Percentiles rank a stretch among this genome's conserved stretches.
Conservation (phyloP, 2,888 invertebrate species). For the Sericinus montela region DNA sequence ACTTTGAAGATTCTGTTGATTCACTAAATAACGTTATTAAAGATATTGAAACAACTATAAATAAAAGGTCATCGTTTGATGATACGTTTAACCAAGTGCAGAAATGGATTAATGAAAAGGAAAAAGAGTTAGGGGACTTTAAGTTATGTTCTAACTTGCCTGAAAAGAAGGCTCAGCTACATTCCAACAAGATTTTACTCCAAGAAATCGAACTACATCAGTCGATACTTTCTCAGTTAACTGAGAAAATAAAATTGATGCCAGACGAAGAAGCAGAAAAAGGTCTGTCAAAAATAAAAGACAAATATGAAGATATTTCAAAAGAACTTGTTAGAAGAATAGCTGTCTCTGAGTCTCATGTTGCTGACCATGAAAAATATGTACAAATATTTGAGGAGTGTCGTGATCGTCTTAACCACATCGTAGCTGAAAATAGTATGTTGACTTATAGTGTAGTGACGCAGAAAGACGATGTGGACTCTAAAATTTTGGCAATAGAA, state of each 20-base stretch:
- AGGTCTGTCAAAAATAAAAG: slow-evolving; percentile 85
- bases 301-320: slow-evolving; percentile 84
- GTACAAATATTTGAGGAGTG: slow-evolving; percentile 90
- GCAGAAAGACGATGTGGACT: slow-evolving; percentile 88
- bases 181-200: slow-evolving; percentile 87
- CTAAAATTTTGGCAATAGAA: slow-evolving; percentile 86
- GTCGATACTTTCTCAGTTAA: slow-evolving; percentile 89
- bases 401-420: slow-evolving; percentile 88
- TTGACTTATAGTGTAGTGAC: slow-evolving; percentile 88
- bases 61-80: slow-evolving; percentile 95
- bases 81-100: slow-evolving; percentile 93
- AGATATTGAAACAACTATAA: slow-evolving; percentile 91
- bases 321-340: slow-evolving; percentile 84
- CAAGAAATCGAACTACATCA: slow-evolving; percentile 94
- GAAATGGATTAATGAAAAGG: slow-evolving; percentile 91
- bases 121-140: slow-evolving; percentile 84
- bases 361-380: slow-evolving; percentile 89
- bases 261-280: slow-evolving; percentile 89
- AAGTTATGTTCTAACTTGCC: slow-evolving; percentile 88
- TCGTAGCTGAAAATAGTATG: slow-evolving; percentile 87
- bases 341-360: slow-evolving; percentile 83
- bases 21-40: slow-evolving; percentile 91
- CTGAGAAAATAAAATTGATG: slow-evolving; percentile 88
- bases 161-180: slow-evolving; percentile 93
- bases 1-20: slow-evolving; percentile 91